Conservation (phyloP, 2,888 invertebrate species). For the Hemicrepidius hirtus region DNA sequence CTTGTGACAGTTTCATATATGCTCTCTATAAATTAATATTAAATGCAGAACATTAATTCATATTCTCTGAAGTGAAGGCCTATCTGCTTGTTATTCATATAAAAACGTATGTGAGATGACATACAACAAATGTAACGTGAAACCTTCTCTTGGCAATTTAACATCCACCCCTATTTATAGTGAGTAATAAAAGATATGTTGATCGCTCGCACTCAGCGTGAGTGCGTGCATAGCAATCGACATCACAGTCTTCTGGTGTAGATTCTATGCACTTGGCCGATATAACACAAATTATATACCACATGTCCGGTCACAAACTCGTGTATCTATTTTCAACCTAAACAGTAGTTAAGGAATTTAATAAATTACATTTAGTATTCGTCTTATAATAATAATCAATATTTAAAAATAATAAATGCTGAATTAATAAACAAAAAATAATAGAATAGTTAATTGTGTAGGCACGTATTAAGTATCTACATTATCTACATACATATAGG, state of each 20-base stretch:
- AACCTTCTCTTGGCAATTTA: background rate
- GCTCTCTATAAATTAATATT: slow-evolving; percentile 9
- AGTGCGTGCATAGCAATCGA: background rate
- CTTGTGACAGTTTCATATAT: slow-evolving; percentile 25
- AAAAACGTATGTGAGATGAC: background rate
- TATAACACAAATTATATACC: background rate
- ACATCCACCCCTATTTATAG: slow-evolving; percentile 4
- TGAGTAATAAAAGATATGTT: background rate
- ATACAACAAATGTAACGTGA: background rate
- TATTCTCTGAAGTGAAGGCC: background rate
- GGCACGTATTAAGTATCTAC: too few species aligned
- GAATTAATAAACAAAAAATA: too few species aligned
- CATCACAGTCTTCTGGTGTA: too few species aligned
- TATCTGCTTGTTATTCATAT: background rate
- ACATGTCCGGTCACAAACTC: too few species aligned
- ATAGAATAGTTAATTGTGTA: too few species aligned
- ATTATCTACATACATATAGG: too few species aligned
- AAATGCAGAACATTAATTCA: slow-evolving; percentile 5
- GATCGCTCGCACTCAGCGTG: background rate
- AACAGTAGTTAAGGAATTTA: too few species aligned
- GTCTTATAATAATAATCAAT: too few species aligned
- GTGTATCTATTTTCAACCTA: too few species aligned
- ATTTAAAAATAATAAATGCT: too few species aligned
- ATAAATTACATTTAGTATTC: too few species aligned
- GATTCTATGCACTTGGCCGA: too few species aligned